A percentile compares a stretch with the other conserved stretches of the same genome.
These are phyloP conservation scores for Ctenicera cuprea DNA, from an alignment of 2,888 invertebrate genomes.

Conservation along the genomic window DNA sequence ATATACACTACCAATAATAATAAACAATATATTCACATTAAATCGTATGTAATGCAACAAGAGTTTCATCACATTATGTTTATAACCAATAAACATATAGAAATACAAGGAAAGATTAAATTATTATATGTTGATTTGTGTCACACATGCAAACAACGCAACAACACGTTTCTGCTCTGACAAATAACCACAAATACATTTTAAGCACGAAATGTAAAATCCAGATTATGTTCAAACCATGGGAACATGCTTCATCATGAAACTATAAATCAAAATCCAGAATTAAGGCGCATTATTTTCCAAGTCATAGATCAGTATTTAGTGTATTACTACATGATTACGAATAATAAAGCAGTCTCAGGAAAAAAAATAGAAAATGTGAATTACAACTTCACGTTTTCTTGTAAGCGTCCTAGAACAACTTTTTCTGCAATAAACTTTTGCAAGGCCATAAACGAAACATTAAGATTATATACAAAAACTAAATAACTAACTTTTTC, in stretches of 20 bases:
- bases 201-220: not conserved
- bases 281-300: not conserved
- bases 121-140: too few relatives aligned
- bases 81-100: too few relatives aligned
- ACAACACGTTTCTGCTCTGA: not conserved
- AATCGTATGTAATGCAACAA: too few relatives aligned
- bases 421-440: too few relatives aligned
- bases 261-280: conserved; percentile 18
- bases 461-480: too few relatives aligned
- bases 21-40: too few relatives aligned
- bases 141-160: too few relatives aligned
- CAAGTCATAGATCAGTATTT: conserved; percentile 7
- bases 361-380: not conserved
- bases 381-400: not conserved
- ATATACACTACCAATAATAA: too few relatives aligned
- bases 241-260: not conserved
- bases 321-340: conserved; percentile 14
- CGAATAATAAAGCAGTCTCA: conserved; percentile 17
- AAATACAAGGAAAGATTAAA: too few relatives aligned
- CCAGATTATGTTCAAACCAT: not conserved
- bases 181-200: not conserved
- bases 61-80: too few relatives aligned
- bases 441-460: too few relatives aligned
- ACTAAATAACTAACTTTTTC: too few relatives aligned
- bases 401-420: not conserved